These are phyloP conservation scores for Bombus ignitus DNA, from an alignment of 1,140 invertebrate species.

Conservation along the genomic window DNA sequence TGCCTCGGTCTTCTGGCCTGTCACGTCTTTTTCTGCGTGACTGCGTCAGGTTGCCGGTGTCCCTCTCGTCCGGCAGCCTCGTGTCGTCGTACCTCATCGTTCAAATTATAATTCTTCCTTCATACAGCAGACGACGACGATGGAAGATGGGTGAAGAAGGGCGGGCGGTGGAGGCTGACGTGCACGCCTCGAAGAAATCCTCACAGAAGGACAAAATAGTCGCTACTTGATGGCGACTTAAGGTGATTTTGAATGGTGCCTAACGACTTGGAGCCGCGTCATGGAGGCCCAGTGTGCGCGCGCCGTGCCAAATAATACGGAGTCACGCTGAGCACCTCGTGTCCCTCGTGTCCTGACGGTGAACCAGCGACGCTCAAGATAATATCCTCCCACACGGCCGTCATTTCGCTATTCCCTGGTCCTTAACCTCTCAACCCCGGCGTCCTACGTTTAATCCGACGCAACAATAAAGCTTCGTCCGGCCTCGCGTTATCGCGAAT, in stretches of 20 bases:
- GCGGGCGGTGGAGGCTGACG: neutral
- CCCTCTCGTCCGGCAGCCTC: slow-evolving; percentile 27
- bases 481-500: slow-evolving; percentile 58
- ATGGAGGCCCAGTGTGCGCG: slow-evolving; percentile 73
- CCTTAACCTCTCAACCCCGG: slow-evolving; percentile 74
- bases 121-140: neutral
- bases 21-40: slow-evolving; percentile 47
- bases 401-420: slow-evolving; percentile 74
- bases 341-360: slow-evolving; percentile 72
- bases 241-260: slow-evolving; percentile 81
- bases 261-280: slow-evolving; percentile 80
- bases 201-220: slow-evolving; percentile 74
- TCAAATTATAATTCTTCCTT: slow-evolving; percentile 73
- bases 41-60: slow-evolving; percentile 39
- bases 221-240: slow-evolving; percentile 80
- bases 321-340: slow-evolving; percentile 77
- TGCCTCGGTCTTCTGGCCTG: slow-evolving; percentile 22
- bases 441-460: slow-evolving; percentile 48
- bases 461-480: slow-evolving; percentile 51
- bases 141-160: neutral
- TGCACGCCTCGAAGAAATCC: slow-evolving; percentile 21
- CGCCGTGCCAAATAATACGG: slow-evolving; percentile 78
- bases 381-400: slow-evolving; percentile 80
- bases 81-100: slow-evolving; percentile 53
- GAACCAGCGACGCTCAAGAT: slow-evolving; percentile 73